A percentile compares a stretch with the other conserved stretches of the same genome.
These are phyloP conservation scores for Batillaria attramentaria DNA, from an alignment of 1,140 invertebrate species.

Conservation along the genomic window DNA sequence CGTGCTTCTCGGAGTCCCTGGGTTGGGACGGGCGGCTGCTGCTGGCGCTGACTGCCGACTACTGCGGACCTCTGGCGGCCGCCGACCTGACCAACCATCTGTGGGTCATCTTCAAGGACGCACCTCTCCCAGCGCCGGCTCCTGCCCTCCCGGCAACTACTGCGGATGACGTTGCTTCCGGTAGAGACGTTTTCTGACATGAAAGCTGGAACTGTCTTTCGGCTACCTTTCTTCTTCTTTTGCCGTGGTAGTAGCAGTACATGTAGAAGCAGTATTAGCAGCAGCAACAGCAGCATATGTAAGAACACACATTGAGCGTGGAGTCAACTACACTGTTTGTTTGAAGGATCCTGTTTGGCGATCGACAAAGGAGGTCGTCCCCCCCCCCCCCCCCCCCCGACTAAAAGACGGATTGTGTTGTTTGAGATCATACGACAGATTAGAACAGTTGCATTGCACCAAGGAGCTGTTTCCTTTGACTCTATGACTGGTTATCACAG, in stretches of 20 bases:
- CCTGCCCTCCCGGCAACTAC: too few species aligned
- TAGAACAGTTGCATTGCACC: background rate
- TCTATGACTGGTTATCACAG: too few species aligned
- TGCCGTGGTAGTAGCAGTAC: background rate
- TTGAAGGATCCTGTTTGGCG: background rate
- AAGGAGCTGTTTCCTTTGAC: background rate
- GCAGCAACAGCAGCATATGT: background rate
- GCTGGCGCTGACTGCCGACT: background rate
- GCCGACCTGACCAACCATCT: conserved; percentile 12
- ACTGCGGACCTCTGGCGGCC: conserved; percentile 3
- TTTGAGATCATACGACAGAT: background rate
- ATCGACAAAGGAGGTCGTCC: too few species aligned
- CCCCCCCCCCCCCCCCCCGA: too few species aligned
- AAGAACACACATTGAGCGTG: background rate
- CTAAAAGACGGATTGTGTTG: background rate
- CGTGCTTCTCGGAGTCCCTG: conserved; percentile 7
- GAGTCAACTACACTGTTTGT: background rate
- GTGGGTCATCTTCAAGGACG: background rate
- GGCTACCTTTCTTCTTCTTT: background rate
- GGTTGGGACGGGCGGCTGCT: conserved; percentile 22
- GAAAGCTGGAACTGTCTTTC: background rate
- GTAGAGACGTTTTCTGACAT: background rate
- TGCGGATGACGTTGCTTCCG: background rate
- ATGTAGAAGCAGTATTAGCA: background rate
- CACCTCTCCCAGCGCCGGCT: background rate